These are phyloP conservation scores for Stictocephala bisonia DNA, from an alignment of 2,888 invertebrate species.

Conservation along the genomic window DNA sequence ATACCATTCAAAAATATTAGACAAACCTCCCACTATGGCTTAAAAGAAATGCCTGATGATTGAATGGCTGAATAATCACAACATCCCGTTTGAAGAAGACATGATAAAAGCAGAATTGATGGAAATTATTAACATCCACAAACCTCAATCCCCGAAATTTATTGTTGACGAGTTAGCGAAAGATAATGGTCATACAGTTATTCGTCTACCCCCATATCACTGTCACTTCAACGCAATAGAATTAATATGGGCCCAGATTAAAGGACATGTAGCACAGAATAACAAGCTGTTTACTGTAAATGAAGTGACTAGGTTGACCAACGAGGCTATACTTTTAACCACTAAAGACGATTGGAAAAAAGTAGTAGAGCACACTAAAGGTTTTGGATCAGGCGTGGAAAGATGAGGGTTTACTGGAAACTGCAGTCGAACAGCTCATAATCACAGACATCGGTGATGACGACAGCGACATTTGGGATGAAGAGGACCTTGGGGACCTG, in stretches of 20 bases:
- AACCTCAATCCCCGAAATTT: background rate
- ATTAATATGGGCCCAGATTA: slow-evolving; percentile 18
- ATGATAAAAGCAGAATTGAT: background rate
- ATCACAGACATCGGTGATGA: background rate
- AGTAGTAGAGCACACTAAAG: slow-evolving; percentile 1
- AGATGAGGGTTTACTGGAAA: slow-evolving; percentile 4
- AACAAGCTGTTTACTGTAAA: background rate
- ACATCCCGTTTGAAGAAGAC: background rate
- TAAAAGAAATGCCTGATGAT: background rate
- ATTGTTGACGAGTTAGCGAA: slow-evolving; percentile 15
- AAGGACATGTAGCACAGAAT: background rate
- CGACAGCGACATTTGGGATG: background rate
- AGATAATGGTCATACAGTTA: background rate
- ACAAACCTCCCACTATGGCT: background rate
- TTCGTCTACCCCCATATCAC: slow-evolving; percentile 10
- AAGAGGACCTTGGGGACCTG: too few relatives aligned
- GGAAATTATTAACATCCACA: background rate
- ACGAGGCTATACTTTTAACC: background rate
- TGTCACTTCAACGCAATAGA: slow-evolving; percentile 16
- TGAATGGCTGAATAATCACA: background rate
- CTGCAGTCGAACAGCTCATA: background rate
- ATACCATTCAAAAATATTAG: background rate
- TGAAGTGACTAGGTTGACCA: background rate
- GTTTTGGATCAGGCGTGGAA: background rate
- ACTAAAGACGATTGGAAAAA: slow-evolving; percentile 1